Conservation (phyloP, 2,888 invertebrate species). For the Diploptera punctata region DNA sequence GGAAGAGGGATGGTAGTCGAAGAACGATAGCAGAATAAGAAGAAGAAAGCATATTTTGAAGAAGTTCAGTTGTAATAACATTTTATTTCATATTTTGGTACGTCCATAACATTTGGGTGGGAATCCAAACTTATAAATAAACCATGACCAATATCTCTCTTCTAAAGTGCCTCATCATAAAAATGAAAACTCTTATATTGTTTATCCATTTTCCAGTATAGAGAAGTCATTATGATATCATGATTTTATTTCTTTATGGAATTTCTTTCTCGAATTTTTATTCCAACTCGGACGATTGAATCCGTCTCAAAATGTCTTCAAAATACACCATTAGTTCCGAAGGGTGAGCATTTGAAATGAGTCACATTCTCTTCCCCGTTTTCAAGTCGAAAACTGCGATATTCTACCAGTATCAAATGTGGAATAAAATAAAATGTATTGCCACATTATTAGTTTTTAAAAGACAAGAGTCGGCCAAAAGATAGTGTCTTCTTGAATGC, state of each 20-base stretch:
- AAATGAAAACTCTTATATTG: not conserved
- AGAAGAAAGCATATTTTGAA: too few relatives aligned
- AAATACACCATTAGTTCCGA: slow-evolving; percentile 22
- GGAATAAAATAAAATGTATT: slow-evolving; percentile 30
- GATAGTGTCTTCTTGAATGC: not conserved
- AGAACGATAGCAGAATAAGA: too few relatives aligned
- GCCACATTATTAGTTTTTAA: slow-evolving; percentile 31
- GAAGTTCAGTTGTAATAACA: too few relatives aligned
- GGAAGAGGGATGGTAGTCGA: too few relatives aligned
- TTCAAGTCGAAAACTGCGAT: not conserved
- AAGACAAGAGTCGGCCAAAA: not conserved
- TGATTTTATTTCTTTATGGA: slow-evolving; percentile 7
- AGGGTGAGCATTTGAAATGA: slow-evolving; percentile 17
- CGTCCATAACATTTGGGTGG: too few relatives aligned
- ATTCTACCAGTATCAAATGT: slow-evolving; percentile 24
- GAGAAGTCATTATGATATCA: not conserved
- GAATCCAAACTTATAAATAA: not conserved
- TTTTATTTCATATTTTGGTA: too few relatives aligned
- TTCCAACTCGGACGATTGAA: slow-evolving; percentile 27
- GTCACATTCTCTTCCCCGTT: not conserved
- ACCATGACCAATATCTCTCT: not conserved
- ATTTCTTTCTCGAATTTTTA: slow-evolving; percentile 20
- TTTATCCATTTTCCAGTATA: slow-evolving; percentile 20
- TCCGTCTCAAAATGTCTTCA: slow-evolving; percentile 24
- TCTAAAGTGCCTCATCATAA: not conserved